Evolutionary conservation across 1,140 invertebrate species (phyloP).

Genomic region (Hirudo medicinalis): DNA sequence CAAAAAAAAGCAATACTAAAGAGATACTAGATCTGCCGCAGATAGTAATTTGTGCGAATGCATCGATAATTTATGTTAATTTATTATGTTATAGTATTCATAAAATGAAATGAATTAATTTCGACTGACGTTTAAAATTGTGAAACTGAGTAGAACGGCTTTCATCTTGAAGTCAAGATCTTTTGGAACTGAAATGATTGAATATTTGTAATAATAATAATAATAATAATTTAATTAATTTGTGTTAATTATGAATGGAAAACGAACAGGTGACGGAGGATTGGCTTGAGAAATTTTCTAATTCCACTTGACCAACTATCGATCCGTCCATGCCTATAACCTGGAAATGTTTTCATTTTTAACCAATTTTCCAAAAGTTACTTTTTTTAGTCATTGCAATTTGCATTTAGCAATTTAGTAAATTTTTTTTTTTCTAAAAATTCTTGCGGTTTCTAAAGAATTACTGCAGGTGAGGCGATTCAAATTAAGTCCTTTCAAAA

Average conservation of each 20-base stretch:
- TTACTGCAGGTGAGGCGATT: not conserved
- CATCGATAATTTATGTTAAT: not conserved
- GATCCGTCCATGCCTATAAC: not conserved
- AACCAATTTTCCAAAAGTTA: not conserved
- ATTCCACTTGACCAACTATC: not conserved
- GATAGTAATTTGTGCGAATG: not conserved
- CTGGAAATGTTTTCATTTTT: not conserved
- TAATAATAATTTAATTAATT: not conserved
- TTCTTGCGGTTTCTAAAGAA: not conserved
- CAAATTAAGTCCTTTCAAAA: not conserved
- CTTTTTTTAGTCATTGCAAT: not conserved
- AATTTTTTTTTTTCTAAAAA: not conserved
- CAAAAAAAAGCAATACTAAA: too few relatives aligned
- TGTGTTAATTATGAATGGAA: not conserved
- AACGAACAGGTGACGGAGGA: not conserved
- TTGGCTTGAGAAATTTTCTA: not conserved
- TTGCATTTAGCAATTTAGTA: too few relatives aligned
- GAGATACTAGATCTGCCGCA: not conserved
- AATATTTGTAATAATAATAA: not conserved
- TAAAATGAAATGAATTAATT: not conserved
- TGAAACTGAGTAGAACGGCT: not conserved
- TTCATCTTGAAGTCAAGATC: not conserved
- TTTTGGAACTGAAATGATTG: not conserved
- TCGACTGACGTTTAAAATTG: not conserved
- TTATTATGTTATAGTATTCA: too few relatives aligned